These are phyloP conservation scores for Podocnemis expansa DNA, from an alignment of 2,113 vertebrate species.

Conservation along the genomic window DNA sequence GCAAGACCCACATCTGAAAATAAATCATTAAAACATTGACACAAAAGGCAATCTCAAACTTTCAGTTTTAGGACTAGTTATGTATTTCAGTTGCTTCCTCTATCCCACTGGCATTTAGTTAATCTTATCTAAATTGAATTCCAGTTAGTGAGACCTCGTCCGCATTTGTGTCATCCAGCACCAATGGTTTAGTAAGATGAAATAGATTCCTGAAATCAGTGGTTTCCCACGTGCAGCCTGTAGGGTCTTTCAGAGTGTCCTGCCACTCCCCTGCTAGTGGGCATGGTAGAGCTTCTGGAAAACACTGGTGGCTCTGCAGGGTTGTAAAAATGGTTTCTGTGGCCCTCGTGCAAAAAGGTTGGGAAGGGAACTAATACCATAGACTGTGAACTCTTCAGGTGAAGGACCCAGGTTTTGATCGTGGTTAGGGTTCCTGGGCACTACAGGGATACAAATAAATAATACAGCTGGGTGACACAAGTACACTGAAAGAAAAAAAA, in stretches of 20 bases:
- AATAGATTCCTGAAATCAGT: constrained; percentile 4
- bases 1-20: neutral
- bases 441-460: neutral
- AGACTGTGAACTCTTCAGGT: neutral
- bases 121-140: neutral
- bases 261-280: too few species aligned
- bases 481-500: neutral
- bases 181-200: constrained; percentile 9
- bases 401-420: neutral
- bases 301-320: too few species aligned
- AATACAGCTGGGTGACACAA: neutral
- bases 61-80: neutral
- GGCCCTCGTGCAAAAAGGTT: too few species aligned
- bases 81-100: neutral
- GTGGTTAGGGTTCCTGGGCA: neutral
- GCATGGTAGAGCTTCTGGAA: too few species aligned
- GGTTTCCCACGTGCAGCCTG: too few species aligned
- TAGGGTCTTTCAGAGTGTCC: too few species aligned
- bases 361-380: too few species aligned
- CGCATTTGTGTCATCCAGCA: neutral
- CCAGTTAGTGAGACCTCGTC: neutral
- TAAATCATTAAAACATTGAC: neutral
- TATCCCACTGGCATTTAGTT: neutral
- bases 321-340: too few species aligned
- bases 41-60: neutral